phyloP scores from a whole-genome alignment of 1,140 invertebrate species.

The Ceratosolen solmsi region DNA sequence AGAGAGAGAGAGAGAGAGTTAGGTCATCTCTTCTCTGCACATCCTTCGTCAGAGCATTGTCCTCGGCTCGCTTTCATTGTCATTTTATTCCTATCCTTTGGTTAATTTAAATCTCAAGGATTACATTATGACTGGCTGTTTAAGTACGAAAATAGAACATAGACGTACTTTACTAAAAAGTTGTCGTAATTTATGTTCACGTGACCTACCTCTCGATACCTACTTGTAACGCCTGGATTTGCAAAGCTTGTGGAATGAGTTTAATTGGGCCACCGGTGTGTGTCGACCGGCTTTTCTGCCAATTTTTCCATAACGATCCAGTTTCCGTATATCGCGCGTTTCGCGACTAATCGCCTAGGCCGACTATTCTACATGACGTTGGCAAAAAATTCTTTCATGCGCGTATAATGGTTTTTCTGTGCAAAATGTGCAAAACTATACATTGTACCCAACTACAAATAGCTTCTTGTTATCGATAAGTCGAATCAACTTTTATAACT shows the following conservation, averaged over 20 bases:
- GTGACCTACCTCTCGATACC: background rate
- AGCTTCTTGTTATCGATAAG: too few relatives aligned
- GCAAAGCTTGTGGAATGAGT: background rate
- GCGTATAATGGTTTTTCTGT: background rate
- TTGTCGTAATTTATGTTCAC: background rate
- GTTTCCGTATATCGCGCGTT: background rate
- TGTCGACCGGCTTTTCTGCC: background rate
- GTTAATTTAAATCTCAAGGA: background rate
- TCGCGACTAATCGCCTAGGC: background rate
- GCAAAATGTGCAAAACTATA: too few relatives aligned
- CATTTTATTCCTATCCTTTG: background rate
- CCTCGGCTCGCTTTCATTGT: background rate
- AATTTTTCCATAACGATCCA: background rate
- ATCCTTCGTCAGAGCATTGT: background rate
- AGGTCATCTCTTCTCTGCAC: background rate
- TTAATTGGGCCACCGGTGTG: background rate
- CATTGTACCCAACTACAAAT: too few relatives aligned
- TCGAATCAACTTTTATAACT: too few relatives aligned
- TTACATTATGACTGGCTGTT: background rate
- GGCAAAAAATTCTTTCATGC: background rate
- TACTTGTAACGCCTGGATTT: background rate
- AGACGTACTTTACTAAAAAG: background rate
- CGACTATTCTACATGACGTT: background rate
- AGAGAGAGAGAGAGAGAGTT: too few relatives aligned
- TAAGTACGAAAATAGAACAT: background rate